Evolutionary conservation across 2,113 vertebrate genomes (phyloP).

Genomic region (Lonchura striata): DNA sequence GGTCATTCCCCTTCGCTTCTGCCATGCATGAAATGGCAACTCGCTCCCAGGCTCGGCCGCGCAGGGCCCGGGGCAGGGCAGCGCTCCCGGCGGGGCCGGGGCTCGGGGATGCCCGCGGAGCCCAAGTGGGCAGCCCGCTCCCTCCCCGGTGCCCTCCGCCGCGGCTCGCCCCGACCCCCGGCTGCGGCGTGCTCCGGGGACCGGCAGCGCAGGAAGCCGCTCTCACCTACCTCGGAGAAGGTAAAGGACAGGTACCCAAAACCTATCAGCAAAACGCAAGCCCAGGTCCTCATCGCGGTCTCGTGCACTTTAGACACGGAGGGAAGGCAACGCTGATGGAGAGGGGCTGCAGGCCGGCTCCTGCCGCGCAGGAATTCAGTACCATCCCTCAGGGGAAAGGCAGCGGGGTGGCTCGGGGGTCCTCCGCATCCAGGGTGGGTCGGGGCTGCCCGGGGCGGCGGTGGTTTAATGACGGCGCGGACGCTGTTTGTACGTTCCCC

Average conservation of each 20-base stretch:
- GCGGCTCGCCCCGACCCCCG: not conserved
- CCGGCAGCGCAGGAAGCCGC: not conserved
- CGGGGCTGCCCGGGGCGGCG: conserved; percentile 55
- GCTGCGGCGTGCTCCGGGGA: not conserved
- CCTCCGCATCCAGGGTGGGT: conserved; percentile 66
- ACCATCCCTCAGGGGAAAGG: conserved; percentile 89
- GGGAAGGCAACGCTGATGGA: conserved; percentile 77
- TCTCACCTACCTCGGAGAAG: conserved; percentile 85
- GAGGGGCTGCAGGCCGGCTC: conserved; percentile 89
- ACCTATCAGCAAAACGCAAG: conserved; percentile 84
- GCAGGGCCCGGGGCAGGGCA: not conserved
- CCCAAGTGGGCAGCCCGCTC: not conserved
- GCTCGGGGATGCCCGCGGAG: not conserved
- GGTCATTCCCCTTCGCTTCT: not conserved
- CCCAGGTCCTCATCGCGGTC: conserved; percentile 92
- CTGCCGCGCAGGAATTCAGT: conserved; percentile 83
- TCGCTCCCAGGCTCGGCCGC: not conserved
- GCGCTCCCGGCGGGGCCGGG: not conserved
- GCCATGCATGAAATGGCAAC: not conserved
- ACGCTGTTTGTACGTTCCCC: conserved; percentile 61
- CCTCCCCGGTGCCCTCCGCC: not conserved
- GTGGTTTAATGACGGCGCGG: not conserved
- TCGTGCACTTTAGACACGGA: conserved; percentile 76
- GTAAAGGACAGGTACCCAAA: conserved; percentile 88
- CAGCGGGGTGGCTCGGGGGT: conserved; percentile 63